A percentile compares a stretch with the other conserved stretches of the same genome.
Conservation (phyloP, 2,888 invertebrate species). For the Drosophila merina region DNA sequence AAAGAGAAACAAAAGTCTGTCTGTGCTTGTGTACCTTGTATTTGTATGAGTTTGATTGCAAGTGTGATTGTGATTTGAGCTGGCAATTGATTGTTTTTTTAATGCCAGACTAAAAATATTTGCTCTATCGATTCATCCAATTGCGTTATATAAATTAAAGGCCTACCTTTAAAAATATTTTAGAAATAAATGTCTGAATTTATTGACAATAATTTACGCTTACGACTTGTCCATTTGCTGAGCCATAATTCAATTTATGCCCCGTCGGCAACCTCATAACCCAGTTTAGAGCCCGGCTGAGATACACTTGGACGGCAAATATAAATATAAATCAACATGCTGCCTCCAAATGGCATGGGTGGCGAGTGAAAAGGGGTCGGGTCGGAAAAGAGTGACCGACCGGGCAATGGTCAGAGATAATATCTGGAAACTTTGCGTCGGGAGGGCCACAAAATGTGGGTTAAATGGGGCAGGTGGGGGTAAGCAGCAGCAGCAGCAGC, state of each 20-base stretch:
- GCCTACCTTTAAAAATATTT: not conserved
- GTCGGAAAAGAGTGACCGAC: conserved; percentile 17
- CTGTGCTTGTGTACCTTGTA: not conserved
- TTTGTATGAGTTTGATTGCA: conserved; percentile 10
- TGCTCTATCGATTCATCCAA: not conserved
- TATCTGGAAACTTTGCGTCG: conserved; percentile 43
- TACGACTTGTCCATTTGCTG: conserved; percentile 35
- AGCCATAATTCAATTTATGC: conserved; percentile 55
- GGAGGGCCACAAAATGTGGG: conserved; percentile 50
- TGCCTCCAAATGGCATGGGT: conserved; percentile 13
- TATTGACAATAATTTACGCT: conserved; percentile 43
- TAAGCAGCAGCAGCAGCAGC: conserved; percentile 15
- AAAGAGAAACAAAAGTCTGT: conserved; percentile 46
- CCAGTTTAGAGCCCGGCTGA: conserved; percentile 42
- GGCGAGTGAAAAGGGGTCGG: not conserved
- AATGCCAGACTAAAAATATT: conserved; percentile 52
- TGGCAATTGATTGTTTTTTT: conserved; percentile 41
- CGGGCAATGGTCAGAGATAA: conserved; percentile 31
- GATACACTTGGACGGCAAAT: conserved; percentile 41
- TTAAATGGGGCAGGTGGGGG: conserved; percentile 16
- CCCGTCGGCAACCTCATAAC: conserved; percentile 47
- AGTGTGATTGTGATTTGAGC: conserved; percentile 32
- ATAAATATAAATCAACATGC: conserved; percentile 52
- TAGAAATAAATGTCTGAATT: conserved; percentile 1
- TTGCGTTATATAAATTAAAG: not conserved